These are phyloP conservation scores for Stenodema calcarata DNA, from an alignment of 2,888 invertebrate genomes.

Conservation along the genomic window DNA sequence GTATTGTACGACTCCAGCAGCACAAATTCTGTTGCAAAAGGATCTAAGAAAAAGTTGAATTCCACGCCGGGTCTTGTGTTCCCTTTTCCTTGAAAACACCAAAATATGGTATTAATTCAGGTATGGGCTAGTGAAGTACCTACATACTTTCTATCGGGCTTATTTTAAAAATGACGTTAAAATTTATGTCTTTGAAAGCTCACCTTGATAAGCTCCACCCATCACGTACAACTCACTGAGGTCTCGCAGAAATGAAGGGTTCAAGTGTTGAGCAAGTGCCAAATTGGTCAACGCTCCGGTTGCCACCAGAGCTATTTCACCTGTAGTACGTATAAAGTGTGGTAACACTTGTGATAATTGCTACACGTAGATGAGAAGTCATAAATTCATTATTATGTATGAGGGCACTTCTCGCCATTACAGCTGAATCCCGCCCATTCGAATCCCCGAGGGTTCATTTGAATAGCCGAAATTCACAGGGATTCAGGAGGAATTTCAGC, in stretches of 20 bases:
- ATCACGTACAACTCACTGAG: neutral
- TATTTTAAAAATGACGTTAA: neutral
- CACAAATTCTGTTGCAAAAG: neutral
- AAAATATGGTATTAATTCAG: no score
- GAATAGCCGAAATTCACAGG: no score
- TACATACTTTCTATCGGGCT: no score
- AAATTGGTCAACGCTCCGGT: slow-evolving; percentile 5
- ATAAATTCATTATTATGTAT: no score
- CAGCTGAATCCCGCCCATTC: no score
- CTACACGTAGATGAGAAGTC: no score
- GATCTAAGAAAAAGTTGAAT: neutral
- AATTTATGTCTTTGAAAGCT: neutral
- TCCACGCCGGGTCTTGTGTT: neutral
- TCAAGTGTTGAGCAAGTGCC: neutral
- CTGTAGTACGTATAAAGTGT: neutral
- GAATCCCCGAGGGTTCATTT: no score
- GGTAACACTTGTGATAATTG: no score
- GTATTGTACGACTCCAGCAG: neutral
- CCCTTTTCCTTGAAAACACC: neutral
- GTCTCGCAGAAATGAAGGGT: neutral
- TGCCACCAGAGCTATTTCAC: neutral
- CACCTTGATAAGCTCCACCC: neutral
- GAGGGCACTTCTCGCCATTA: no score
- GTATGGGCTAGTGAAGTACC: no score
- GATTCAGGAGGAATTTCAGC: no score